A percentile compares a stretch with the other conserved stretches of the same genome.
Evolutionary conservation across 2,113 vertebrate species (phyloP).

Genomic region (Polypterus senegalus): DNA sequence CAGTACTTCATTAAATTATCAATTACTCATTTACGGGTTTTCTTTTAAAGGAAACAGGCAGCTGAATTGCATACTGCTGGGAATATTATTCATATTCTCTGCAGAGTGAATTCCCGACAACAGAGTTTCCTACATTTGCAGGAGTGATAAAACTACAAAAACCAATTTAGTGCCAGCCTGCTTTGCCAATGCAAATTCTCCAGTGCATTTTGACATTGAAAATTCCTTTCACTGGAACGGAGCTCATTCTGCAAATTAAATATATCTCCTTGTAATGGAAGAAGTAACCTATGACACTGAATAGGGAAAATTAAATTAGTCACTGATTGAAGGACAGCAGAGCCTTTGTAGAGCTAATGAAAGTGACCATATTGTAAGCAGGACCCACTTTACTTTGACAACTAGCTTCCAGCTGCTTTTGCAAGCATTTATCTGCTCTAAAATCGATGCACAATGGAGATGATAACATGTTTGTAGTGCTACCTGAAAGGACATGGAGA

Average conservation of each 20-base stretch:
- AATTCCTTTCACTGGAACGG: constrained; percentile 39
- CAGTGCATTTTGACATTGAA: constrained; percentile 40
- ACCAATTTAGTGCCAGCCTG: too few species aligned
- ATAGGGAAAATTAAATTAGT: constrained; percentile 64
- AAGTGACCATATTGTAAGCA: constrained; percentile 60
- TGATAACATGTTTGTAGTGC: constrained; percentile 31
- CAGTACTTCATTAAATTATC: too few species aligned
- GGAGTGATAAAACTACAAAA: too few species aligned
- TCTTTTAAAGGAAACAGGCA: too few species aligned
- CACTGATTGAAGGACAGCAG: constrained; percentile 55
- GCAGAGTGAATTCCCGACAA: too few species aligned
- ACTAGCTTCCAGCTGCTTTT: constrained; percentile 31
- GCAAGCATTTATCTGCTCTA: constrained; percentile 39
- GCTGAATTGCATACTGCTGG: too few species aligned
- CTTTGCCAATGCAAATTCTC: background rate
- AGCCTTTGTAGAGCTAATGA: constrained; percentile 45
- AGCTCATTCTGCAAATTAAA: constrained; percentile 58
- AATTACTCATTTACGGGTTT: too few species aligned
- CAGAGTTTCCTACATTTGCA: too few species aligned
- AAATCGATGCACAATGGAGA: constrained; percentile 44
- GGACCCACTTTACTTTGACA: constrained; percentile 36
- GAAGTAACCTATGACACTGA: constrained; percentile 52
- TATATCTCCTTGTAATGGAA: constrained; percentile 51
- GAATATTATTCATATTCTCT: too few species aligned
- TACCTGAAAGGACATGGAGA: constrained; percentile 15